Evolutionary conservation across 1,140 invertebrate species (phyloP).

Genomic region (Cylas formicarius): DNA sequence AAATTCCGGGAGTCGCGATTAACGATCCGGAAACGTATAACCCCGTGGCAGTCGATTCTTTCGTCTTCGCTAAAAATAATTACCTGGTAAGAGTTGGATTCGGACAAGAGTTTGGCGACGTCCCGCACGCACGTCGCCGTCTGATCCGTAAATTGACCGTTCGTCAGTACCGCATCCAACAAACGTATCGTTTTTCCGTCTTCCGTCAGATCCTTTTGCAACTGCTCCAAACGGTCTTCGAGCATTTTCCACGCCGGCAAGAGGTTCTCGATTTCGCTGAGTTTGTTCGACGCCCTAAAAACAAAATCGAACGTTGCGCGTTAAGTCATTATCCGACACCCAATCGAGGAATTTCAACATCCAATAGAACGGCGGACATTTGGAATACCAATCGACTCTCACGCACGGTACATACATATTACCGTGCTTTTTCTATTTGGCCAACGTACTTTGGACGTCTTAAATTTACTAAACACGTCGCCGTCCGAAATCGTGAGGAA

Average conservation of each 20-base stretch:
- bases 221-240: slow-evolving; percentile 53
- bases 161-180: slow-evolving; percentile 53
- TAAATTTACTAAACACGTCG: slow-evolving; percentile 25
- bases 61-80: slow-evolving; percentile 1
- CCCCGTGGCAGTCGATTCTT: not conserved
- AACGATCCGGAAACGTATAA: slow-evolving; percentile 39
- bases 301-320: slow-evolving; percentile 7
- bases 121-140: slow-evolving; percentile 57
- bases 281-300: slow-evolving; percentile 34
- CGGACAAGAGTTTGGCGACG: slow-evolving; percentile 60
- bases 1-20: slow-evolving; percentile 31
- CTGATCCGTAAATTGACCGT: slow-evolving; percentile 52
- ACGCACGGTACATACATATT: slow-evolving; percentile 23
- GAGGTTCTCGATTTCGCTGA: slow-evolving; percentile 33
- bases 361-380: slow-evolving; percentile 8
- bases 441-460: slow-evolving; percentile 25
- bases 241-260: slow-evolving; percentile 57
- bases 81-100: slow-evolving; percentile 41
- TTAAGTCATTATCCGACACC: not conserved
- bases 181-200: slow-evolving; percentile 57
- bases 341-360: not conserved
- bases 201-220: slow-evolving; percentile 53
- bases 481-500: slow-evolving; percentile 25
- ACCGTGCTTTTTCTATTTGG: slow-evolving; percentile 22
- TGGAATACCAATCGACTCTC: slow-evolving; percentile 21